phyloP scores from a whole-genome alignment of 64 coral and sea anemone species.

The Catalaphyllia jardinei region DNA sequence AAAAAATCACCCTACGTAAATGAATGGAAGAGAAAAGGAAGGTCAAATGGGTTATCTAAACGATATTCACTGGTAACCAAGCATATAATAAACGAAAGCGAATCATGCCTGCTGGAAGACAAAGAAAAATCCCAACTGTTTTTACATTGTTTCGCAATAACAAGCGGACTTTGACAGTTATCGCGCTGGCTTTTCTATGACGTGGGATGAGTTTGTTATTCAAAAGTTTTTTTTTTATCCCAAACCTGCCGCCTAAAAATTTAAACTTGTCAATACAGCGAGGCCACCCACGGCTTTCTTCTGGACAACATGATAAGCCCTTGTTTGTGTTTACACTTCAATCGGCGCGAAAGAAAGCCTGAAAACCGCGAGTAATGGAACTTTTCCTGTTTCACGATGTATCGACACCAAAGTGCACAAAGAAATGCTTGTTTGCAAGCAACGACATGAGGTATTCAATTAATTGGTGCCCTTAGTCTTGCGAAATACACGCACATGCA shows the following conservation, averaged over 20 bases:
- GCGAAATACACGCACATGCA: neutral
- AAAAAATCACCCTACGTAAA: neutral
- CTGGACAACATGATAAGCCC: neutral
- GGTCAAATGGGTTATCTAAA: slow-evolving; percentile 8
- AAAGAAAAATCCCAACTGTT: neutral
- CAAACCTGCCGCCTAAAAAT: neutral
- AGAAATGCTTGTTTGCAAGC: slow-evolving; percentile 5
- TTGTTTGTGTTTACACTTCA: slow-evolving; percentile 42
- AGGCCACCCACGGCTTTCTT: slow-evolving; percentile 20
- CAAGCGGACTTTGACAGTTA: neutral
- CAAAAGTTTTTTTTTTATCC: neutral
- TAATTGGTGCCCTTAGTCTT: slow-evolving; percentile 11
- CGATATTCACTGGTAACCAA: neutral
- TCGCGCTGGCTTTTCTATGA: neutral
- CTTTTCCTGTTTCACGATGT: neutral
- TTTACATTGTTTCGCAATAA: neutral
- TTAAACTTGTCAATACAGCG: neutral
- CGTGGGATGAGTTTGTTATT: slow-evolving; percentile 3
- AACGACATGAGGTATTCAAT: neutral
- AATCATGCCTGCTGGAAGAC: neutral
- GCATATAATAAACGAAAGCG: slow-evolving; percentile 1
- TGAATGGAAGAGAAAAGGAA: neutral
- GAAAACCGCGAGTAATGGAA: slow-evolving; percentile 6
- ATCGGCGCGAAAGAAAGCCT: neutral
- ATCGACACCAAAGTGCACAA: neutral